Conservation (phyloP, 2,888 invertebrate genomes). For the Halocaridina rubra region DNA sequence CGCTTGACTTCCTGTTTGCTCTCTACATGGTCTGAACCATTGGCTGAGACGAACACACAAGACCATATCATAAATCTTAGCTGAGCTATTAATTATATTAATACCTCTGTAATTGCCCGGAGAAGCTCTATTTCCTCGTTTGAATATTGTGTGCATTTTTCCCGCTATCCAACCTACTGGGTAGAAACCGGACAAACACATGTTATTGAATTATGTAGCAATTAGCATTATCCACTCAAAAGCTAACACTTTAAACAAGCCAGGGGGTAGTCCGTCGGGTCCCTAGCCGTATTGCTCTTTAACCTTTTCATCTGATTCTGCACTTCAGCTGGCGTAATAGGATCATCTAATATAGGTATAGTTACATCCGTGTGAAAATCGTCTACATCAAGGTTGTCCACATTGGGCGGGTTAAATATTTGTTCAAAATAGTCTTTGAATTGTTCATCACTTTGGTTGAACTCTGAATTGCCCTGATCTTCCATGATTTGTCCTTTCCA, state of each 20-base stretch:
- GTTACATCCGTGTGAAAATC: neutral
- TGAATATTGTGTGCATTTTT: neutral
- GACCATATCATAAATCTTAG: constrained; percentile 12
- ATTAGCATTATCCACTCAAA: constrained; percentile 9
- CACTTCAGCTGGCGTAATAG: neutral
- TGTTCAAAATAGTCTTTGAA: neutral
- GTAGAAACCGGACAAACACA: constrained; percentile 4
- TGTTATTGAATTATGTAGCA: neutral
- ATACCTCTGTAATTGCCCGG: constrained; percentile 11
- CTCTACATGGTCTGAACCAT: too few species aligned
- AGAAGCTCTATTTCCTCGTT: neutral
- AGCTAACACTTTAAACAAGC: neutral
- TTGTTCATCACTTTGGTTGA: neutral
- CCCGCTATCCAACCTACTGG: neutral
- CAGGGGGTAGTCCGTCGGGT: constrained; percentile 5
- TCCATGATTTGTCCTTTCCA: neutral
- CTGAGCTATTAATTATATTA: neutral
- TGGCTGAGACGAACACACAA: too few species aligned
- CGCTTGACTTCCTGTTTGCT: too few species aligned
- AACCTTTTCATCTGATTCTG: neutral
- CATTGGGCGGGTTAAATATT: too few species aligned
- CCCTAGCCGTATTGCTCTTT: too few species aligned
- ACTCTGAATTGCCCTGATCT: neutral
- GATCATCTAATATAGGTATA: neutral
- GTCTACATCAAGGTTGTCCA: neutral